These are phyloP conservation scores for Lasiurus borealis DNA, from an alignment of 2,113 vertebrate genomes.

Conservation along the genomic window DNA sequence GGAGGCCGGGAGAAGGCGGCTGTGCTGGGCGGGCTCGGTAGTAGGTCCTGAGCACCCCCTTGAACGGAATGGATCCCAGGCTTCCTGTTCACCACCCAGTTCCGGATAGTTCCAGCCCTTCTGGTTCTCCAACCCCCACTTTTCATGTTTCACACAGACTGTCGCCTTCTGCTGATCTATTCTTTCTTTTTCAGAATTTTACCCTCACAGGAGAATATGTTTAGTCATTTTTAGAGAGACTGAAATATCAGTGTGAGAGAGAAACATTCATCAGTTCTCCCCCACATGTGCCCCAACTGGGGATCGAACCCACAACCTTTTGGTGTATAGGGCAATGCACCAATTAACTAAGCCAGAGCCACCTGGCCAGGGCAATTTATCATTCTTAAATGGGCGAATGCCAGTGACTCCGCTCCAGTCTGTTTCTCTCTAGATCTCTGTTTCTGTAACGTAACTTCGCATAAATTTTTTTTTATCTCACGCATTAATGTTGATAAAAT, in stretches of 20 bases:
- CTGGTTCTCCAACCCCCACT: neutral
- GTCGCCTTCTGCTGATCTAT: neutral
- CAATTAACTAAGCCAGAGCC: neutral
- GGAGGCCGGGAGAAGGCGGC: neutral
- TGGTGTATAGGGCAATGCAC: neutral
- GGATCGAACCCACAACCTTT: neutral
- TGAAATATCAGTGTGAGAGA: neutral
- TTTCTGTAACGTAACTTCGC: conserved; percentile 46
- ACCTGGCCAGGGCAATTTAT: neutral
- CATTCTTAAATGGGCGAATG: neutral
- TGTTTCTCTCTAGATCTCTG: neutral
- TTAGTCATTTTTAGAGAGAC: neutral
- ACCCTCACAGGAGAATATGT: neutral
- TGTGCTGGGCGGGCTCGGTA: neutral
- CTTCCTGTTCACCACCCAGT: neutral
- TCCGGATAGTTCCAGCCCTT: neutral
- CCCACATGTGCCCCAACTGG: neutral
- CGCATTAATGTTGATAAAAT: conserved; percentile 34
- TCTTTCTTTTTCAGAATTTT: neutral
- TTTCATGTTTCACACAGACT: neutral
- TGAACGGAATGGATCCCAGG: neutral
- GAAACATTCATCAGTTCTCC: neutral
- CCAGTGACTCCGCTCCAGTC: neutral
- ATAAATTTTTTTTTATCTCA: conserved; percentile 28
- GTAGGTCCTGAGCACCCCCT: neutral